These are phyloP conservation scores for Syrphus vitripennis DNA, from an alignment of 2,888 invertebrate genomes.

Conservation along the genomic window DNA sequence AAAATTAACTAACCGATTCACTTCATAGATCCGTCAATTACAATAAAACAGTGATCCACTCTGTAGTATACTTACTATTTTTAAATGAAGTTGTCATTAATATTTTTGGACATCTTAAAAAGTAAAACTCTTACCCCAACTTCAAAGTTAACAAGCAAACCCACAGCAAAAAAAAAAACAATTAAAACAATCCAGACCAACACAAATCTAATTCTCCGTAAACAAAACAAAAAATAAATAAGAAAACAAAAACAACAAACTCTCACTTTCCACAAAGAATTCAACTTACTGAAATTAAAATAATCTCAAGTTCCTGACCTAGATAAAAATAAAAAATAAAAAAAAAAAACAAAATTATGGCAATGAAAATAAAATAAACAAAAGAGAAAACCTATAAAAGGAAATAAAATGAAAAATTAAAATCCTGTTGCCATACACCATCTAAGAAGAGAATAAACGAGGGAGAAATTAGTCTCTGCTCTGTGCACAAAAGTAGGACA, in stretches of 20 bases:
- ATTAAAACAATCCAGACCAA: background rate
- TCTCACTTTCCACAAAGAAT: constrained; percentile 40
- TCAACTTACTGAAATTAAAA: constrained; percentile 63
- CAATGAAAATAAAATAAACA: constrained; percentile 69
- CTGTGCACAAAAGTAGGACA: constrained; percentile 59
- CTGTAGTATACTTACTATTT: no score
- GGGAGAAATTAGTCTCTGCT: constrained; percentile 66
- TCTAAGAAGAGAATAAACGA: constrained; percentile 36
- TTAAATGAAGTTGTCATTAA: no score
- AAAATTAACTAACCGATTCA: no score
- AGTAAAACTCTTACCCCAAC: background rate
- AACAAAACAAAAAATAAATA: background rate
- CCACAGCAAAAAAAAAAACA: background rate
- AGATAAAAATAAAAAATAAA: constrained; percentile 48
- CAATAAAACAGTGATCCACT: no score
- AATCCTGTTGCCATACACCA: constrained; percentile 69
- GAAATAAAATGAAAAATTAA: constrained; percentile 70
- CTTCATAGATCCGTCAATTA: no score
- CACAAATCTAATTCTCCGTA: background rate
- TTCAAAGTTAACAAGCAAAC: background rate
- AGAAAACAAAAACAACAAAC: background rate
- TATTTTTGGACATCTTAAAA: background rate
- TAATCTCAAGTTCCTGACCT: constrained; percentile 69
- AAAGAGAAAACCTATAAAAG: constrained; percentile 54
- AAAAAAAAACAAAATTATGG: constrained; percentile 52